phyloP scores from a whole-genome alignment of 2,113 vertebrate species.

The Meles meles region DNA sequence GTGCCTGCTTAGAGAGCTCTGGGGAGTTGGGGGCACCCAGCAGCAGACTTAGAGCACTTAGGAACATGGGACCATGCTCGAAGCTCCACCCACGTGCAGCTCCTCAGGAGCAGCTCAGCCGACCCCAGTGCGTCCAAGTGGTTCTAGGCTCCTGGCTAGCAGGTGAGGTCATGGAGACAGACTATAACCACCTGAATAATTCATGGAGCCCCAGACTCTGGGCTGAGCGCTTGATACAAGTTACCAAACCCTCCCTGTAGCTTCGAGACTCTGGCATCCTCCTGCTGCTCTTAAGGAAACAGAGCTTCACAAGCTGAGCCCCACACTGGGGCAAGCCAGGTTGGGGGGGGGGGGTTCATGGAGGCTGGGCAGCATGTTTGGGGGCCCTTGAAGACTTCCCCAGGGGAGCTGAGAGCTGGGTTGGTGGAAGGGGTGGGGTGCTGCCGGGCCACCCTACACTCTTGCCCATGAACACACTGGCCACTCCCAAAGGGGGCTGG shows the following conservation, averaged over 20 bases:
- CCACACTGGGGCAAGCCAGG: background rate
- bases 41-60: background rate
- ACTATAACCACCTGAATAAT: slow-evolving; percentile 20
- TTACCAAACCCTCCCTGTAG: background rate
- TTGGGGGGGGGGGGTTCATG: no score
- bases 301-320: background rate
- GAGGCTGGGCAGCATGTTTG: accelerated
- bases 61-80: background rate
- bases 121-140: background rate
- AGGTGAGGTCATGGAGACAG: background rate
- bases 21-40: background rate
- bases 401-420: background rate
- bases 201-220: background rate
- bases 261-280: background rate
- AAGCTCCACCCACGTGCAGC: background rate
- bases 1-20: background rate
- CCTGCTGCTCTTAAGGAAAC: background rate
- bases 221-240: background rate
- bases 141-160: background rate
- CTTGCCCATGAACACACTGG: background rate
- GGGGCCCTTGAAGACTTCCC: background rate
- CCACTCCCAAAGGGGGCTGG: background rate
- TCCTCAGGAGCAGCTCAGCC: background rate
- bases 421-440: background rate
- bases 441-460: background rate